These are phyloP conservation scores for Cybosia mesomella DNA, from an alignment of 2,888 invertebrate species.

Conservation along the genomic window DNA sequence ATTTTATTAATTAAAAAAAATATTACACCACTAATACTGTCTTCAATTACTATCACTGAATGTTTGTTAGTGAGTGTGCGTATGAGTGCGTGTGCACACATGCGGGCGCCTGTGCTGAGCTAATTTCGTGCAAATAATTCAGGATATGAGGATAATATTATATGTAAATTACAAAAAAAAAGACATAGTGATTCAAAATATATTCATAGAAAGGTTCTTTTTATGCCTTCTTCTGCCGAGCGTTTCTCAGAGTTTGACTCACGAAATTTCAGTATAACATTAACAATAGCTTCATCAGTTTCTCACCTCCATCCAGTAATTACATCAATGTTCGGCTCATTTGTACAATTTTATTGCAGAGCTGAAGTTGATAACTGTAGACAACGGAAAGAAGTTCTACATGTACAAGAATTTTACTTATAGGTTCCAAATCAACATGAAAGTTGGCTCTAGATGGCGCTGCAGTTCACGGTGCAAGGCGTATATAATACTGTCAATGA, in stretches of 20 bases:
- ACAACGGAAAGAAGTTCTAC: neutral
- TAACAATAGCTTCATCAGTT: too few relatives aligned
- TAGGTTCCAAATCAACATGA: neutral
- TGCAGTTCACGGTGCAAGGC: slow-evolving; percentile 13
- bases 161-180: too few relatives aligned
- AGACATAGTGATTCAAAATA: too few relatives aligned
- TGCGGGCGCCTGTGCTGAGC: too few relatives aligned
- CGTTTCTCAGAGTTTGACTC: too few relatives aligned
- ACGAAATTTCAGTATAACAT: too few relatives aligned
- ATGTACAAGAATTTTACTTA: slow-evolving; percentile 13
- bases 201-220: too few relatives aligned
- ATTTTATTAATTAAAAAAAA: neutral
- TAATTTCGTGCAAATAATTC: too few relatives aligned
- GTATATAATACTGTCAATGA: slow-evolving; percentile 1
- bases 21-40: neutral
- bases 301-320: neutral
- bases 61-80: too few relatives aligned
- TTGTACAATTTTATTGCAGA: neutral
- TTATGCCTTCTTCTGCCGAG: too few relatives aligned
- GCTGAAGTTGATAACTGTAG: slow-evolving; percentile 6
- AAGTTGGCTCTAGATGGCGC: slow-evolving; percentile 6
- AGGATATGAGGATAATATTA: too few relatives aligned
- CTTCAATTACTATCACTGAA: neutral
- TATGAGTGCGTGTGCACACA: too few relatives aligned
- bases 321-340: neutral